Conservation (phyloP, 2,888 invertebrate species). For the Calliopum simillimum region DNA sequence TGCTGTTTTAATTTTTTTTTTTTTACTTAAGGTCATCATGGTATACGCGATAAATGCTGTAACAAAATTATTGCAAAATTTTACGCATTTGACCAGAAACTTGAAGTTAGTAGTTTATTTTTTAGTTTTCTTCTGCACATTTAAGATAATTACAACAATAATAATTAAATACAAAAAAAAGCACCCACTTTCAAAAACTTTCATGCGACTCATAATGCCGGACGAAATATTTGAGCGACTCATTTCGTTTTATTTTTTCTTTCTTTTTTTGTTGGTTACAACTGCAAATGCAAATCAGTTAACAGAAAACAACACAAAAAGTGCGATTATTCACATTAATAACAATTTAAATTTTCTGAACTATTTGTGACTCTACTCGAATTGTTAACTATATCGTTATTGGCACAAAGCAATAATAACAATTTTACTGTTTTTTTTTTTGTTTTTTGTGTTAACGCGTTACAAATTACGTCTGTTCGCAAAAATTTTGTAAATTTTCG, state of each 20-base stretch:
- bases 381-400: constrained; percentile 1
- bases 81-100: too few relatives aligned
- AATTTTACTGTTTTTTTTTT: background rate
- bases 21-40: too few relatives aligned
- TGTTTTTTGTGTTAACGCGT: background rate
- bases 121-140: background rate
- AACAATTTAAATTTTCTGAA: background rate
- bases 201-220: constrained; percentile 60
- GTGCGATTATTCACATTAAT: constrained; percentile 14
- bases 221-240: constrained; percentile 58
- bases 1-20: too few relatives aligned
- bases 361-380: too few relatives aligned
- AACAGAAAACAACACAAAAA: constrained; percentile 26
- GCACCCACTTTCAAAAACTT: constrained; percentile 62
- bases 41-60: too few relatives aligned
- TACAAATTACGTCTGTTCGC: constrained; percentile 5
- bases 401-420: constrained; percentile 24
- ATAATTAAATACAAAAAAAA: constrained; percentile 28
- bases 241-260: too few relatives aligned
- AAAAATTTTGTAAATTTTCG: constrained; percentile 14
- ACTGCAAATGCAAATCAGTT: constrained; percentile 24
- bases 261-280: background rate
- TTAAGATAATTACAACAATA: constrained; percentile 7
- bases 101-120: background rate
- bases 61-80: too few relatives aligned